These are phyloP conservation scores for Carettochelys insculpta DNA, from an alignment of 2,113 vertebrate genomes.

Conservation along the genomic window DNA sequence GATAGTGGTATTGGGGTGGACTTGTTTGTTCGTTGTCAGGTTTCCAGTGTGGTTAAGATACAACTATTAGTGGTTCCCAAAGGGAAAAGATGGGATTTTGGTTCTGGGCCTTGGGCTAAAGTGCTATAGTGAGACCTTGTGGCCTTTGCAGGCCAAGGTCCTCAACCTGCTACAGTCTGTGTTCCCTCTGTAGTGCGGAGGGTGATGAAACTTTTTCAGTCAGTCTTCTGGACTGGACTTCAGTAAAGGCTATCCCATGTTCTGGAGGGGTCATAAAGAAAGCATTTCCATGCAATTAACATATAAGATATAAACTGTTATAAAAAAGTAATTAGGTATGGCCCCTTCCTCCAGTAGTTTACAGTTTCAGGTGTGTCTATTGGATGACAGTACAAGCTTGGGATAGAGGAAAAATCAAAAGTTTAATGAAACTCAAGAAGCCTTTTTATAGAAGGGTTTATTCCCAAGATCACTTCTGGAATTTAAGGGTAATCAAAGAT, in stretches of 20 bases:
- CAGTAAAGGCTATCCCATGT: too few relatives aligned
- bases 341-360: not conserved
- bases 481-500: too few relatives aligned
- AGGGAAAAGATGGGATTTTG: not conserved
- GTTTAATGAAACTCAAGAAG: not conserved
- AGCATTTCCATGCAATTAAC: too few relatives aligned
- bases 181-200: not conserved
- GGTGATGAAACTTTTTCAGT: not conserved
- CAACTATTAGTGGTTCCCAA: not conserved
- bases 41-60: not conserved
- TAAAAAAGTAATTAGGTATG: not conserved
- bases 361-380: not conserved
- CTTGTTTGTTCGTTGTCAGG: not conserved
- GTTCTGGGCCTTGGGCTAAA: not conserved
- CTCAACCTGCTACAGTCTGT: not conserved
- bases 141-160: not conserved
- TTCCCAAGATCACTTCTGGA: too few relatives aligned
- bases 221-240: not conserved
- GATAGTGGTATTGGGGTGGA: not conserved
- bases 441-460: too few relatives aligned
- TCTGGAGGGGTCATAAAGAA: not conserved
- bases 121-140: not conserved
- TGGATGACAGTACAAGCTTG: not conserved
- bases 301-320: not conserved
- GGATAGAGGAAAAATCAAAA: not conserved